Evolutionary conservation across 2,888 invertebrate genomes (phyloP).

Genomic region (Oscheius sp.): DNA sequence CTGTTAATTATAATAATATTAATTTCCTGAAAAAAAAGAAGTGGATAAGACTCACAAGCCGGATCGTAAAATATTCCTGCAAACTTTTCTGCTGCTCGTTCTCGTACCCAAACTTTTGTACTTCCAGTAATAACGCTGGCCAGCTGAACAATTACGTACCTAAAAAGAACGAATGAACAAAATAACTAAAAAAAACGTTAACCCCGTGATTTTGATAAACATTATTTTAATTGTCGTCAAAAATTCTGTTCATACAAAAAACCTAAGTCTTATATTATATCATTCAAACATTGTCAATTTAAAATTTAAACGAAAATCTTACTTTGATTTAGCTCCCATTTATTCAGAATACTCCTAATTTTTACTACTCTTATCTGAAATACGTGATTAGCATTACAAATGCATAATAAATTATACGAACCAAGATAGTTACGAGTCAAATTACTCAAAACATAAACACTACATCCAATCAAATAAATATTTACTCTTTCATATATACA

Average conservation of each 20-base stretch:
- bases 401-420: background rate
- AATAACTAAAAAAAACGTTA: background rate
- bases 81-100: constrained; percentile 64
- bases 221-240: too few species aligned
- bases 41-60: constrained; percentile 61
- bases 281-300: too few species aligned
- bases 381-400: background rate
- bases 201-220: too few species aligned
- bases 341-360: background rate
- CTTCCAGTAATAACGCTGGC: constrained; percentile 66
- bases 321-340: constrained; percentile 70
- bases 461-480: background rate
- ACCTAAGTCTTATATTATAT: too few species aligned
- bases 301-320: too few species aligned
- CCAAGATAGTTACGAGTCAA: background rate
- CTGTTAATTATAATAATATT: background rate
- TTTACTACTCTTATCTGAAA: background rate
- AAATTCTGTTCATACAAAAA: too few species aligned
- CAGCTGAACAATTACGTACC: constrained; percentile 67
- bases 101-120: constrained; percentile 64
- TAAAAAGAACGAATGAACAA: constrained; percentile 38
- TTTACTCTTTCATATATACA: background rate
- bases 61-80: constrained; percentile 67
- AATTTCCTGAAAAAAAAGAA: background rate
- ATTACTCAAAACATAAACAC: background rate